phyloP scores from a whole-genome alignment of 2,888 invertebrate genomes.

The Cyclophora punctaria region DNA sequence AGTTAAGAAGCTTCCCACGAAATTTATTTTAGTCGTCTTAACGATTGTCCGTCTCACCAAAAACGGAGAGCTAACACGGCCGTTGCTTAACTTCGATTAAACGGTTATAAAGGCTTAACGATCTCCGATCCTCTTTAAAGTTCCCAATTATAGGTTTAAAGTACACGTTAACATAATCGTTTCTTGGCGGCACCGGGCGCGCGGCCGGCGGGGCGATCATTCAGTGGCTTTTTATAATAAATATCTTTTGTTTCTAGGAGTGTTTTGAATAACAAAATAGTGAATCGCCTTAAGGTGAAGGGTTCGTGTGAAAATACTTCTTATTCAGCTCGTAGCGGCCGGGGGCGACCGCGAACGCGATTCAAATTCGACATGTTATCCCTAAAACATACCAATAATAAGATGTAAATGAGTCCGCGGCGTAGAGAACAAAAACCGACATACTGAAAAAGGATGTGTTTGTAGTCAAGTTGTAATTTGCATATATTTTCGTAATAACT shows the following conservation, averaged over 20 bases:
- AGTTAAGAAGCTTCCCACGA: conserved; percentile 60
- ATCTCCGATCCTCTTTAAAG: conserved; percentile 32
- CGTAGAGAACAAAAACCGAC: conserved; percentile 47
- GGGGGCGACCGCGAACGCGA: conserved; percentile 45
- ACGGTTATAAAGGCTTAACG: conserved; percentile 40
- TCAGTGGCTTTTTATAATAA: conserved; percentile 28
- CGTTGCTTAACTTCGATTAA: conserved; percentile 51
- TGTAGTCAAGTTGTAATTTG: conserved; percentile 57
- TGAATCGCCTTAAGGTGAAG: conserved; percentile 19
- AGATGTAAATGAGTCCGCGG: conserved; percentile 65
- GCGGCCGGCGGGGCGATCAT: conserved; percentile 8
- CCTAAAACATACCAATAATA: conserved; percentile 61
- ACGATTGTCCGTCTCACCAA: conserved; percentile 56
- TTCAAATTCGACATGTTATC: conserved; percentile 64
- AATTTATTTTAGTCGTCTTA: conserved; percentile 67
- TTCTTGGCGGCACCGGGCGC: conserved; percentile 8
- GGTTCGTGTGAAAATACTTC: conserved; percentile 55
- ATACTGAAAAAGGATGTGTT: conserved; percentile 46
- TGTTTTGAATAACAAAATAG: conserved; percentile 36
- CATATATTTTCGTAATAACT: conserved; percentile 67
- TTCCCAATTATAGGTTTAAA: conserved; percentile 24
- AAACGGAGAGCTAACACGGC: conserved; percentile 53
- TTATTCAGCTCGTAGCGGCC: conserved; percentile 45
- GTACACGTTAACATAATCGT: conserved; percentile 17
- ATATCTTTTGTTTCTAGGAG: conserved; percentile 27